phyloP scores from a whole-genome alignment of 2,888 invertebrate species.

The Oxyteleia sp. region DNA sequence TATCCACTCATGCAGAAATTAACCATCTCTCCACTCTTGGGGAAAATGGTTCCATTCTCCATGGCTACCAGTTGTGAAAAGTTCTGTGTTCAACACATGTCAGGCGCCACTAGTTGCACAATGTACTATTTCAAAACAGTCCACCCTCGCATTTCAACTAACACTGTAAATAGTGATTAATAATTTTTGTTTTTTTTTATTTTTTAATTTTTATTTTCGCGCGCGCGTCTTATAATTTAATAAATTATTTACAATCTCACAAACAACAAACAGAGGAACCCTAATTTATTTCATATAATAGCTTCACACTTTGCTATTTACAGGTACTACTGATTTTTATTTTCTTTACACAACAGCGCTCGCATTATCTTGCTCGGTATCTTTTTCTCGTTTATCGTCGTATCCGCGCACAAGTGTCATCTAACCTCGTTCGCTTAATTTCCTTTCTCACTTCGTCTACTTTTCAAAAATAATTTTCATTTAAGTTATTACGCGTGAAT shows the following conservation, averaged over 20 bases:
- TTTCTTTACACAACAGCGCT: constrained; percentile 82
- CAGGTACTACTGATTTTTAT: constrained; percentile 86
- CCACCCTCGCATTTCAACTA: constrained; percentile 82
- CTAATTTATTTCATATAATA: constrained; percentile 87
- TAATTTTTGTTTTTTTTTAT: too few species aligned
- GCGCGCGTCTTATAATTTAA: constrained; percentile 83
- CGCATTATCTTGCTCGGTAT: constrained; percentile 69
- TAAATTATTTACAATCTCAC: constrained; percentile 88
- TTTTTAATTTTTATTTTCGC: too few species aligned
- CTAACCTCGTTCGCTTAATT: constrained; percentile 23
- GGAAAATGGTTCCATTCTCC: constrained; percentile 54
- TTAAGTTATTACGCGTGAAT: constrained; percentile 42
- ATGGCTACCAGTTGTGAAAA: too few species aligned
- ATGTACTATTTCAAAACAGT: constrained; percentile 64
- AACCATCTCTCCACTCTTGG: too few species aligned
- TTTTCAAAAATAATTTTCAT: constrained; percentile 50
- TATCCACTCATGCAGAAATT: too few species aligned
- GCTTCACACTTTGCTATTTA: constrained; percentile 87
- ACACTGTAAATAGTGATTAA: constrained; percentile 84
- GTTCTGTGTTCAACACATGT: too few species aligned
- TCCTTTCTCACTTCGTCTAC: constrained; percentile 41
- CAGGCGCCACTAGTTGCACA: too few species aligned
- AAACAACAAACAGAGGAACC: constrained; percentile 88
- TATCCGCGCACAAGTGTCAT: constrained; percentile 35
- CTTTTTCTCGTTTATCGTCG: constrained; percentile 3